These are phyloP conservation scores for Torymus aiolomorphi DNA, from an alignment of 2,888 invertebrate species.

Conservation along the genomic window DNA sequence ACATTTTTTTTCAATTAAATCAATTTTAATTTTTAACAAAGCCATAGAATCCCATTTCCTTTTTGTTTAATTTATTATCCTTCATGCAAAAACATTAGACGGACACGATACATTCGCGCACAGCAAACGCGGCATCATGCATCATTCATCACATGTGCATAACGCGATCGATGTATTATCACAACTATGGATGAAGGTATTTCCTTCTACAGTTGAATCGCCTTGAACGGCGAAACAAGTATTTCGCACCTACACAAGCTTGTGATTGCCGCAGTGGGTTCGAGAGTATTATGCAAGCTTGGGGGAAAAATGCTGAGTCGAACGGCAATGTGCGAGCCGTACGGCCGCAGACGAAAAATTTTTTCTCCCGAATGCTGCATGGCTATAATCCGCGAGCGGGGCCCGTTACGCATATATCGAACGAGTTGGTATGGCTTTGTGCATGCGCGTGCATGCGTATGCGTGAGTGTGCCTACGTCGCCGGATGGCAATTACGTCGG, in stretches of 20 bases:
- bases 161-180: constrained; percentile 24
- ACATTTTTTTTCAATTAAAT: no score
- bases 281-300: constrained; percentile 21
- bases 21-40: no score
- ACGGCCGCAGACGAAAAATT: constrained; percentile 4
- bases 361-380: neutral
- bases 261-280: constrained; percentile 3
- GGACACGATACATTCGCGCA: no score
- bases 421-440: neutral
- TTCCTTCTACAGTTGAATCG: neutral
- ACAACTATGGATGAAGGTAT: constrained; percentile 23
- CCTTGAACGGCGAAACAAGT: neutral
- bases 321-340: neutral
- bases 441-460: neutral
- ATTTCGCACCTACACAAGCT: constrained; percentile 7
- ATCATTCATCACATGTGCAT: constrained; percentile 23
- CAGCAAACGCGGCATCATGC: neutral
- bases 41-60: no score
- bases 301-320: neutral
- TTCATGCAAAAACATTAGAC: no score
- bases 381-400: neutral
- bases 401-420: neutral
- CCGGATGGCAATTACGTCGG: constrained; percentile 51
- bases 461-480: constrained; percentile 2
- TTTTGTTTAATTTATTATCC: no score